These are phyloP conservation scores for Hydractinia symbiolongicarpus DNA, from an alignment of 30 jellyfish, hydroid and myxozoan genomes.

Conservation along the genomic window DNA sequence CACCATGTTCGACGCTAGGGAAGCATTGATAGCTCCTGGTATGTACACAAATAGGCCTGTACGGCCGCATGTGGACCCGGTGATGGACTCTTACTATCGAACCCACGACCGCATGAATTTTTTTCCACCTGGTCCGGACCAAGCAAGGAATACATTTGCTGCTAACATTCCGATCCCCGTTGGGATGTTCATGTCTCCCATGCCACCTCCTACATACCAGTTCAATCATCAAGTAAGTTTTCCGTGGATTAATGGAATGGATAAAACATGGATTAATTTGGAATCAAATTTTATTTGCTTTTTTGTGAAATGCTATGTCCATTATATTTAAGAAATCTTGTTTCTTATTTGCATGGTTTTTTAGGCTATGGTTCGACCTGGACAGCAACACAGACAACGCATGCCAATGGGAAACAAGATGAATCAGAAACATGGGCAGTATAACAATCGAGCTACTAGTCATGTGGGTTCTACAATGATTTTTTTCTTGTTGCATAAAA, in stretches of 20 bases:
- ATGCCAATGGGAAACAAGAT: conserved; percentile 37
- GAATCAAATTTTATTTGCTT: background rate
- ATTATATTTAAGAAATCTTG: background rate
- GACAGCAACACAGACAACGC: conserved; percentile 77
- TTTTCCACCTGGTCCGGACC: conserved; percentile 99
- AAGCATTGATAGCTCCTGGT: conserved; percentile 98
- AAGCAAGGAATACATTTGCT: conserved; percentile 94
- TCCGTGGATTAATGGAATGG: background rate
- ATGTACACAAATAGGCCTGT: conserved; percentile 87
- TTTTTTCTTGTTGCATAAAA: no score
- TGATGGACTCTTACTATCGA: conserved; percentile 90
- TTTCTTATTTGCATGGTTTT: background rate
- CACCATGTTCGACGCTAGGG: conserved; percentile 97
- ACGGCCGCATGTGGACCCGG: conserved; percentile 88
- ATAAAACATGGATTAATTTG: no score
- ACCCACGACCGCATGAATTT: conserved; percentile 97
- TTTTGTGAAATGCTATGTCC: background rate
- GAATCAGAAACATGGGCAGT: conserved; percentile 69
- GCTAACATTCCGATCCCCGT: conserved; percentile 95
- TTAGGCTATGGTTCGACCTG: conserved; percentile 90
- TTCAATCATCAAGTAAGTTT: conserved; percentile 73
- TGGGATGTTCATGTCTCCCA: conserved; percentile 92
- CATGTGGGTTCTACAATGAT: background rate
- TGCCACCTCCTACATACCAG: conserved; percentile 96
- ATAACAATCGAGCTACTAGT: conserved; percentile 11